Percentiles rank a stretch among this genome's conserved stretches.
Evolutionary conservation across 2,113 vertebrate genomes (phyloP).

Genomic region (Craseonycteris thonglongyai): DNA sequence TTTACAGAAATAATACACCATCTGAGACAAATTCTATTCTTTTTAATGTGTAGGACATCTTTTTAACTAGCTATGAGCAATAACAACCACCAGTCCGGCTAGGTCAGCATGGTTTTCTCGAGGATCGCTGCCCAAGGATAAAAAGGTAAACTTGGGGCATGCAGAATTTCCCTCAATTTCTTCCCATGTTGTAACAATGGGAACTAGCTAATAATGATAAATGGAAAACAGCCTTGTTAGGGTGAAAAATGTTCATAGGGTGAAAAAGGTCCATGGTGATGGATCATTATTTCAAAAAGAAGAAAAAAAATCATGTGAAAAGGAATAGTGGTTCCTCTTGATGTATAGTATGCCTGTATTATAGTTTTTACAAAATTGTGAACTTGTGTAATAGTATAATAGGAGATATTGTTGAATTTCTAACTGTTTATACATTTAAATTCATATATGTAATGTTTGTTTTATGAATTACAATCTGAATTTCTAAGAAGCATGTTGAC

Average conservation of each 20-base stretch:
- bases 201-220: constrained; percentile 12
- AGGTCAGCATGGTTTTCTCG: background rate
- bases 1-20: constrained; percentile 20
- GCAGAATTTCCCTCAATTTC: constrained; percentile 5
- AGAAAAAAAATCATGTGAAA: constrained; percentile 82
- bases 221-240: constrained; percentile 47
- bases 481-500: constrained; percentile 99
- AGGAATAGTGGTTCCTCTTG: constrained; percentile 79
- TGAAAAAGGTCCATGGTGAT: constrained; percentile 26
- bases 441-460: constrained; percentile 98
- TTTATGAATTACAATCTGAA: constrained; percentile 95
- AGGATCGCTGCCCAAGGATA: background rate
- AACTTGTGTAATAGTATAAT: constrained; percentile 91
- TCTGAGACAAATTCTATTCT: background rate
- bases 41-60: background rate
- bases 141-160: background rate
- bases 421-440: constrained; percentile 99
- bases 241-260: constrained; percentile 6
- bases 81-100: background rate
- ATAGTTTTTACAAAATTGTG: constrained; percentile 92
- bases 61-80: background rate
- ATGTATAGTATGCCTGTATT: constrained; percentile 88
- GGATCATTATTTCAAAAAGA: constrained; percentile 47
- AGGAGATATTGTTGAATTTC: constrained; percentile 96
- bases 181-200: background rate